Base-by-base conservation (phyloP, 2,888 invertebrate species). In the Scrobipalpa atriplicella region DNA sequence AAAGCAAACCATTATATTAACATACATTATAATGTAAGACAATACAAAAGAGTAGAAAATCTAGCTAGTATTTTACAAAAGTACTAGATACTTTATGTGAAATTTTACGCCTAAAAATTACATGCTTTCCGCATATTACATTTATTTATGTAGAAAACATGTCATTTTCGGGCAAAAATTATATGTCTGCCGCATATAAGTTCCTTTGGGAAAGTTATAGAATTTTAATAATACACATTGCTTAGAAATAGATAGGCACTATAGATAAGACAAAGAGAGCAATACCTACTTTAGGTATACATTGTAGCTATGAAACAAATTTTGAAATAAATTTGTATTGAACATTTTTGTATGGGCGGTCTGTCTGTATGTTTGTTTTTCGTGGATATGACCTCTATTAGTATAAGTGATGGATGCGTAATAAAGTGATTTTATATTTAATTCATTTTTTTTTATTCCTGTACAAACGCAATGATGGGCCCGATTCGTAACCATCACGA, bases 361-460 rank as follows among this genome's bases (percentile, higher is more conserved):
- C 6, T 47, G 47, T 29, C 29, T 29, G 52, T 16, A 52, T 52
- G 18, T 18, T 52, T 52, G 6, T 9, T 52, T 16, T 2, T 19
- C 2, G 52, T 52, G 52, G 18, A 10, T 58, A 13, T 18, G 58
- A 58, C 10, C n/a, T 58, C 29, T 16, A 38, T 58, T n/a, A 38
- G 36, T 58, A 16, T 38, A 16, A 58, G 58, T 58, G 38, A 38
- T 38, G 16, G 29, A 36, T 36, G 38, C 7, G 58, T 8, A 58
- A 58, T 58, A 58, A 58, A 58, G 58, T 38, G 38, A 38, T 58
- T 58, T 58, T 58, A 58, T 58, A 16, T 56, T 56, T 21, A 56
- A 21, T 56, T 2, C 29, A 9, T 56, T 16, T 18, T 52, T 52
- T 9, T 47, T 47, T 8, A 47, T 29, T 29, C 5, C 5, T 29